phyloP scores from a whole-genome alignment of 2,113 vertebrate species.

The Vulpes lagopus region DNA sequence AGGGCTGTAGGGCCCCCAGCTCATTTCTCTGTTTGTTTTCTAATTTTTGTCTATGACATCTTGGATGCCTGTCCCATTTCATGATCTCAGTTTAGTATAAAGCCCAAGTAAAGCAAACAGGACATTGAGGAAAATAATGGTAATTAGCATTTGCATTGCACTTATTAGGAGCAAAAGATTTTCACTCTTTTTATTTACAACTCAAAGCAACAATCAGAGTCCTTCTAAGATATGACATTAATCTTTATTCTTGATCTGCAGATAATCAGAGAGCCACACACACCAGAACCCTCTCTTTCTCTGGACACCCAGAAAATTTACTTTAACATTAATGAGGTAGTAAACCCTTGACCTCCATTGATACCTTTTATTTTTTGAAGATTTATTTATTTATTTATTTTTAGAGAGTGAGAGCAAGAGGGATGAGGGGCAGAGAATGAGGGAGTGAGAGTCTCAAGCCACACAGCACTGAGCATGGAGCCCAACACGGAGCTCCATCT shows the following conservation, averaged over 20 bases:
- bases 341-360: not conserved
- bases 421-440: not conserved
- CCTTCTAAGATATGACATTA: not conserved
- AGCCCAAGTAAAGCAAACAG: not conserved
- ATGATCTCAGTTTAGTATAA: not conserved
- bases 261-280: not conserved
- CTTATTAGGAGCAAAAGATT: not conserved
- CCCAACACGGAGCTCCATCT: not conserved
- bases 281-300: accelerated
- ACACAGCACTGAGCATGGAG: not conserved
- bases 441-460: not conserved
- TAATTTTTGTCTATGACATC: not conserved
- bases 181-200: not conserved
- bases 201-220: not conserved
- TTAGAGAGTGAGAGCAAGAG: not conserved
- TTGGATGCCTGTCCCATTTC: not conserved
- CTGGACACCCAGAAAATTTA: not conserved
- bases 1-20: not conserved
- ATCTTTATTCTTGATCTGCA: not conserved
- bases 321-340: not conserved
- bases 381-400: not conserved
- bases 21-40: not conserved
- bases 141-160: not conserved
- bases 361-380: not conserved
- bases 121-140: not conserved